Evolutionary conservation across 2,113 vertebrate genomes (phyloP), one percentile per base, ranked within the genome.

Genomic region (Todiramphus saurophagus): DNA sequence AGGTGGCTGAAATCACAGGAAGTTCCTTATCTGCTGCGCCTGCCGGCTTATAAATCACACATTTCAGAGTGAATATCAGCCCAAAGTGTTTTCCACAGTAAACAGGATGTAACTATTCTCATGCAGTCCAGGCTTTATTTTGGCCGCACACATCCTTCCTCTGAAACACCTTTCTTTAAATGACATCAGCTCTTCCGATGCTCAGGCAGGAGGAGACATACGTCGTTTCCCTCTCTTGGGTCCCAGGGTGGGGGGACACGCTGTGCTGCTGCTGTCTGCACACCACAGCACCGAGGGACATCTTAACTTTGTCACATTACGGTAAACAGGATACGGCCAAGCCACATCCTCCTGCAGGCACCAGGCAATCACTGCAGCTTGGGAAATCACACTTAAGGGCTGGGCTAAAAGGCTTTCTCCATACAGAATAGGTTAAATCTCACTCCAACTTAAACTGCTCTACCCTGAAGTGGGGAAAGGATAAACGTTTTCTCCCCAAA

Each of bases 41-140:
- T 74, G 92, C 50, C 75, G 25, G 68, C 31, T 70, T 60, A 66
- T 84, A 93, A 82, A 91, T 82, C 77, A 66, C 3, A 0, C 64
- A 0, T 23, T 93, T 59, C 73, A 68, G 86, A 82, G 72, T 66
- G 27, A 50, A 3, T 37, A 76, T 14, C 94, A 66, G 81, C 2
- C 0, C 53, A 11, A 89, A 89, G 95, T 87, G 90, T 90, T 94
- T 93, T 51, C 90, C 78, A 81, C 12, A 5, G 69, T 94, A 96
- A 97, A 97, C 96, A 97, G 96, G 96, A 97, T 76, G 77, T 75
- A 46, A 60, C 92, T 53, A 55, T 84, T 90, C 73, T 70, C 84
- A 73, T 37, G 5, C 77, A 31, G 68, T n/a, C 66, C 59, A 73
- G 35, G 66, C 53, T 83, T 82, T 87, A 60, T 62, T 96, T 53